A percentile compares a stretch with the other conserved stretches of the same genome.
These are phyloP conservation scores for Netelia fuscicornis DNA, from an alignment of 2,888 invertebrate species.

Conservation along the genomic window DNA sequence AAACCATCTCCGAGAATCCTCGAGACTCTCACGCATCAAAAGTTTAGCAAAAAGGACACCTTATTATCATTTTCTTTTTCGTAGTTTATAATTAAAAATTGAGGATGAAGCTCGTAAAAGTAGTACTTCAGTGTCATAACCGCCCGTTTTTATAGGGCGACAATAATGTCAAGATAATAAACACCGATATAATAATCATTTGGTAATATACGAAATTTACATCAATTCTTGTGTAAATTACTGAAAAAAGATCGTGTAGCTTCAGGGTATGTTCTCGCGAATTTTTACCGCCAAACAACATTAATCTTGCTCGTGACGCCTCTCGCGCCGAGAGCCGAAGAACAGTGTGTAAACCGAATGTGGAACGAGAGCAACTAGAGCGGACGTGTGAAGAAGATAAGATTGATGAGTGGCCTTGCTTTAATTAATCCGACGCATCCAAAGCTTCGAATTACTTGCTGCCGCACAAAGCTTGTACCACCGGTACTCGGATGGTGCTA, in stretches of 20 bases:
- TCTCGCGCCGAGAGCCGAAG: constrained; percentile 24
- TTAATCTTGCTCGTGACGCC: constrained; percentile 76
- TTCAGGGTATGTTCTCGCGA: constrained; percentile 29
- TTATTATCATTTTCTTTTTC: too few relatives aligned
- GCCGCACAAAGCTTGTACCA: constrained; percentile 3
- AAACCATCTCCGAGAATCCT: too few relatives aligned
- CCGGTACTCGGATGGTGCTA: neutral
- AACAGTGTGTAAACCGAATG: constrained; percentile 20
- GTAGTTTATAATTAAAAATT: too few relatives aligned
- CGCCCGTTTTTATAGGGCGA: neutral
- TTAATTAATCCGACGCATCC: constrained; percentile 79
- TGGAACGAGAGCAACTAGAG: constrained; percentile 55
- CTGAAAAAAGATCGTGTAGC: neutral
- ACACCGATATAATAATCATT: neutral
- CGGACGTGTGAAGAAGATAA: constrained; percentile 77
- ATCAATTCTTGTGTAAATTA: constrained; percentile 22
- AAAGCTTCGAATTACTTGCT: constrained; percentile 55
- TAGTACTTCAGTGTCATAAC: neutral
- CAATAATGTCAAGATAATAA: neutral
- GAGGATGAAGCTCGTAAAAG: too few relatives aligned
- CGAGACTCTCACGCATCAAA: too few relatives aligned
- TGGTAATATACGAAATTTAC: constrained; percentile 1
- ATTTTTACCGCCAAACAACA: constrained; percentile 73
- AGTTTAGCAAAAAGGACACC: too few relatives aligned
- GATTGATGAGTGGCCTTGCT: constrained; percentile 78